Evolutionary conservation across 37 sponge, comb jelly and placozoan genomes (phyloP), one percentile per base, ranked within the genome.

Genomic region (Hormiphora californensis): DNA sequence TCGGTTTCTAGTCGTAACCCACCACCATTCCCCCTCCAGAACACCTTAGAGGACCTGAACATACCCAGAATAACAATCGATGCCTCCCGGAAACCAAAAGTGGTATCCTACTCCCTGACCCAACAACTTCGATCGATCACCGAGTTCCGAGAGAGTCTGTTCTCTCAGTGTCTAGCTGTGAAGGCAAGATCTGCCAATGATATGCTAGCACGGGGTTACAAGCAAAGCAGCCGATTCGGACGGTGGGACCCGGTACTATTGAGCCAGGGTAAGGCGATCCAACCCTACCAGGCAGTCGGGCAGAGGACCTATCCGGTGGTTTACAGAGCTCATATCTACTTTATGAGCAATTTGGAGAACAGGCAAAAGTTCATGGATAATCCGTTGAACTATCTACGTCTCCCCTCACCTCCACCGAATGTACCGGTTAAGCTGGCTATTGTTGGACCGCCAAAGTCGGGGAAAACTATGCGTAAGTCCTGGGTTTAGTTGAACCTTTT

Each of bases 211-310:
- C 85, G 86, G 40, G 91, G 94, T 36, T 96, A 92, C 87, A 96
- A 96, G 87, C 89, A 90, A 28, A 44, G 89, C 34, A 94, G 93
- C 49, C 86, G 57, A 15, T 94, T 96, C 49, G 90, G 94, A 7
- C 85, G 85, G 31, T 91, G 94, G 92, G 94, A 95, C 54, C 97
- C 97, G 69, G 93, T 96, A 17, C 86, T 91, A 92, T 91, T 96
- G 78, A 30, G 59, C 32, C 4, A 1, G 7, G 67, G 67, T 31
- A 11, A 28, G 1, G 67, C 67, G 67, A 65, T 65, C 31, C 67
- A 65, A 39, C 67, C 67, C 67, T 65, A 65, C 17, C 67, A 65
- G 35, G 67, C 67, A 7, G 31, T 39, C 9, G 67, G 67, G 9
- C 32, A 38, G 35, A 35, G 32, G 34, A 69, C 54, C 33, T 90